These are phyloP conservation scores for Pao palembangensis DNA, from an alignment of 2,113 vertebrate genomes.

Conservation along the genomic window DNA sequence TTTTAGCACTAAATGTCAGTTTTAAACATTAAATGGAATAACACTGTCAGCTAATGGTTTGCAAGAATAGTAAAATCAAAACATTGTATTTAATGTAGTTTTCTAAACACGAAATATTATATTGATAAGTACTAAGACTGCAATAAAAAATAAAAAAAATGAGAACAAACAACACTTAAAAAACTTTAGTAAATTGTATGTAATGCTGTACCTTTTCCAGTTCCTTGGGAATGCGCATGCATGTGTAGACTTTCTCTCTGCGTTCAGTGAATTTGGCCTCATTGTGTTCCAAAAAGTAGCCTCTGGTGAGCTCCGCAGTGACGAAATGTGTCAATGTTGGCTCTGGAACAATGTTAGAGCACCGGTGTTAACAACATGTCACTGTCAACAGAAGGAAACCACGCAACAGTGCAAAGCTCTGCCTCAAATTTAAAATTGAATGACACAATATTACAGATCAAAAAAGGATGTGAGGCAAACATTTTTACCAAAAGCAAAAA, in stretches of 20 bases:
- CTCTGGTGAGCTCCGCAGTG: conserved; percentile 90
- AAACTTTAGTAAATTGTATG: too few species aligned
- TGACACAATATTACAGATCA: too few species aligned
- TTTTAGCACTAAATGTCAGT: not conserved
- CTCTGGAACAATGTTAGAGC: conserved; percentile 75
- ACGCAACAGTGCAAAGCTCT: not conserved
- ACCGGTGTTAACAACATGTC: conserved; percentile 25
- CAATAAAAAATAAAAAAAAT: too few species aligned
- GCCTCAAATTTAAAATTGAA: too few species aligned
- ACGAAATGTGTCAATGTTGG: conserved; percentile 90
- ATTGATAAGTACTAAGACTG: too few species aligned
- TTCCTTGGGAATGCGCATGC: conserved; percentile 95
- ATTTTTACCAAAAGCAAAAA: too few species aligned
- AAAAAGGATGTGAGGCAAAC: too few species aligned
- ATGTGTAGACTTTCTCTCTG: conserved; percentile 93
- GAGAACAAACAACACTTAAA: too few species aligned
- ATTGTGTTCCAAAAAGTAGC: conserved; percentile 98
- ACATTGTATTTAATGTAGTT: too few species aligned
- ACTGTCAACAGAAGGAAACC: conserved; percentile 40
- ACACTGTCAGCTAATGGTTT: conserved; percentile 37
- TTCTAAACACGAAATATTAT: too few species aligned
- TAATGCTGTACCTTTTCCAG: conserved; percentile 89
- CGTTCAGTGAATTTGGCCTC: conserved; percentile 96
- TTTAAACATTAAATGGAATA: not conserved
- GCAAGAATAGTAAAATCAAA: not conserved